Evolutionary conservation across 37 sponge, comb jelly and placozoan genomes (phyloP), one percentile per base, ranked within the genome.

Genomic region (Halichondria panicea): DNA sequence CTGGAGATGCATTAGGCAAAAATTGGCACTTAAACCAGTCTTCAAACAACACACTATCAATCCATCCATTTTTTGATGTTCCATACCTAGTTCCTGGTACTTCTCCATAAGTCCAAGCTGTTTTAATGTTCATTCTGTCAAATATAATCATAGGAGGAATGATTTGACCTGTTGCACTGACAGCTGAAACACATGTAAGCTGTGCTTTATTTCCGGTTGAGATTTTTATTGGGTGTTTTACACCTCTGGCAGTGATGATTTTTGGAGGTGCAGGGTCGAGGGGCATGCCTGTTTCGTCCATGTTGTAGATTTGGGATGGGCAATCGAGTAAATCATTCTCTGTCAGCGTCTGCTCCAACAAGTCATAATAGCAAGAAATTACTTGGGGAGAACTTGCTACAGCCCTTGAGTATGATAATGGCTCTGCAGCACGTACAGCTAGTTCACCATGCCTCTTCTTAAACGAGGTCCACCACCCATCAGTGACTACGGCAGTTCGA

Each of bases 211-310:
- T 68, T 21, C 82, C 88, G 59, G 50, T n/a, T 22, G 5, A 31
- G 9, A 43, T 34, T 31, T 70, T 37, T 53, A 52, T 21, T 13
- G 65, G 59, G 39, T 87, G 66, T 42, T 80, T 74, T 6, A 28
- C 8, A 15, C 84, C 84, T 27, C 19, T 86, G 18, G 25, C 18
- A 28, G 82, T 27, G 3, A 87, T 43, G n/a, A 87, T 38, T 8
- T 40, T 80, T 28, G 72, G 76, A 0, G 88, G 12, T 28, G 25
- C 43, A 38, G 34, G 72, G 24, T 87, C 72, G 31, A 87, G 56
- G 0, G 82, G 88, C 76, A 87, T 57, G 7, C 88, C 82, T 56
- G 36, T 60, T 55, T 87, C 76, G 30, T 81, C 82, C 32, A 74
- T 66, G 39, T 87, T 87, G 64, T 79, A 87, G 0, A 79, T 43